Base-by-base conservation (phyloP, 1,140 invertebrate genomes). In the Homalodisca vitripennis region DNA sequence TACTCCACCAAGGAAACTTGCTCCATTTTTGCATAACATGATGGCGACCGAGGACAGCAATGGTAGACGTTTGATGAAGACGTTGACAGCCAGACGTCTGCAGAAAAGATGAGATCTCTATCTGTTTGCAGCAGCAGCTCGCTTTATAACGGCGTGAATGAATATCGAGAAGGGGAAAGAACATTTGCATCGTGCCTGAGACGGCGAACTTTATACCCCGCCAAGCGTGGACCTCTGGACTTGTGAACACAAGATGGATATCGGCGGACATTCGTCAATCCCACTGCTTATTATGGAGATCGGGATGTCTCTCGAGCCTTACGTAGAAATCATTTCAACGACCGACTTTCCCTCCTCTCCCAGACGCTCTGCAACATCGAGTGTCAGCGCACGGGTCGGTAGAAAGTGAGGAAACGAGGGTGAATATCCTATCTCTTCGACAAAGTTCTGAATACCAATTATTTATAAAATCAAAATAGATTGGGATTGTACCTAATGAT, bases 221-320 rank as follows among this genome's bases (percentile, higher is more conserved):
- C n/a, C n/a, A n/a, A n/a, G n/a, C n/a, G n/a, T n/a, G n/a, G n/a
- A n/a, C n/a, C 48, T 13, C 14, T 6, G 26, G 55, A 60, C 24
- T 60, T 60, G 55, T 27, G 55, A 60, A 60, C 55, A 60, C 29
- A 22, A 27, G 55, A 60, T 60, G 55, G 55, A 13, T 60, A 60
- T 60, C 55, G 22, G 24, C 55, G 55, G 55, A 53, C 55, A 24
- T 60, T 60, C 55, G 55, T 60, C 55, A 60, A 60, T 60, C 55
- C 55, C 2, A 13, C 27, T 27, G 24, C 55, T 60, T 26, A 60
- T 60, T 60, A 60, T 60, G 55, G 55, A 60, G 27, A 60, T 60
- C 26, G n/a, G 55, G 29, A 41, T 41, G 34, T 41, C 34, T 41
- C 17, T 17, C 34, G 34, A 41, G 34, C 6, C 17, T 41, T 17